Conservation (phyloP, 2,888 invertebrate genomes). For the Synanthedon vespiformis region DNA sequence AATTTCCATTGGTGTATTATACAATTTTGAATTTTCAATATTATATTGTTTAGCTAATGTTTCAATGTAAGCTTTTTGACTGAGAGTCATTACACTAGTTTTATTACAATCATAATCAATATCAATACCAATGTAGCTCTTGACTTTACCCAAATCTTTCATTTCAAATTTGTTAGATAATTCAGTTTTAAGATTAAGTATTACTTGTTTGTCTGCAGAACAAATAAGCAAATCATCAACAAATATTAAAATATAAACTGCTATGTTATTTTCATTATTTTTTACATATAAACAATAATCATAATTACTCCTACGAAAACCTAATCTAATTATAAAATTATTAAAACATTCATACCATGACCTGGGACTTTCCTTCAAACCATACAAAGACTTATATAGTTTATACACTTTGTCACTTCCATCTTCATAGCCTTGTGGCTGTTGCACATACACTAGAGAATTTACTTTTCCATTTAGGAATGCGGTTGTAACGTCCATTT, state of each 20-base stretch:
- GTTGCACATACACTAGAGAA: neutral
- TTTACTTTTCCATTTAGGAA: neutral
- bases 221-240: neutral
- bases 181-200: neutral
- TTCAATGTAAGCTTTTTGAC: neutral
- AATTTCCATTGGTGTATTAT: neutral
- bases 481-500: neutral
- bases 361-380: constrained; percentile 1
- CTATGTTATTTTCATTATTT: neutral
- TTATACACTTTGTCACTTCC: neutral
- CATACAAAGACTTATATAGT: neutral
- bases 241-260: neutral
- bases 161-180: neutral
- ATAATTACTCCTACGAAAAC: neutral
- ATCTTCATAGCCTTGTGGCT: neutral
- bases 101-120: neutral
- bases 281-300: neutral
- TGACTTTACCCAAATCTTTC: neutral
- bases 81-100: neutral
- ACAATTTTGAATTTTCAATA: neutral
- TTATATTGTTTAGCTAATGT: neutral
- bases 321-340: neutral
- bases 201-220: neutral
- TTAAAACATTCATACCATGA: constrained; percentile 1
- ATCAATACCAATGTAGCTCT: neutral